Evolutionary conservation across 2,113 vertebrate genomes (phyloP), one percentile per base, ranked within the genome.

Genomic region (Callionymus lyra): DNA sequence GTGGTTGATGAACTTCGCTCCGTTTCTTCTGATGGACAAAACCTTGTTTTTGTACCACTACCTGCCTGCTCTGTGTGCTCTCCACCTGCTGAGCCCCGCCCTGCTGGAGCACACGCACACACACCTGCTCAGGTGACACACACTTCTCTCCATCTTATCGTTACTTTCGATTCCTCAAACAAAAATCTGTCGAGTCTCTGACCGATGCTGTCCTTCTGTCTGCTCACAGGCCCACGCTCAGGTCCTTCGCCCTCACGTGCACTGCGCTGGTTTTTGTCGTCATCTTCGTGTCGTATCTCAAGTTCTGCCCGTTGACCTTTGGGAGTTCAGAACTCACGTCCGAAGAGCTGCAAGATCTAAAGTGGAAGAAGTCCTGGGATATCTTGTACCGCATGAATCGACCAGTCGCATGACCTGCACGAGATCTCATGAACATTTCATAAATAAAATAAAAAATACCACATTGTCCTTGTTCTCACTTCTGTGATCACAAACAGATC

Each of bases 61-160:
- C 91, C 91, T 46, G 83, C 84, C 91, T 58, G 93, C 52, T 57
- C 85, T 81, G 85, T 64, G 59, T 31, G 65, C 55, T 61, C 68
- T 80, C 50, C 16, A 76, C 56, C 55, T 77, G 43, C 64, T 82
- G 42, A 53, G 47, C 51, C 70, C 76, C 1, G 68, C 74, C 35
- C 59, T 82, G 21, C 43, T 82, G 54, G 72, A 82, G 57, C 79
- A 80, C 6, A 5, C 50, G 4, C 66, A 78, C 65, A 65, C 59
- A 6, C 63, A 80, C 54, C 56, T 79, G 45, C 63, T 82, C 47
- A 74, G 79, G 79, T 97, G 34, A 41, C 50, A 38, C 43, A 57
- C 39, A 31, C 36, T n/a, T n/a, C n/a, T n/a, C n/a, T n/a, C n/a
- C 16, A 40, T 16, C 14, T 6, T 17, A 16, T 6, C 2, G 16